Percentiles rank a stretch among this genome's conserved stretches.
These are phyloP conservation scores for Synanthedon myopaeformis DNA, from an alignment of 2,888 invertebrate genomes.

Conservation along the genomic window DNA sequence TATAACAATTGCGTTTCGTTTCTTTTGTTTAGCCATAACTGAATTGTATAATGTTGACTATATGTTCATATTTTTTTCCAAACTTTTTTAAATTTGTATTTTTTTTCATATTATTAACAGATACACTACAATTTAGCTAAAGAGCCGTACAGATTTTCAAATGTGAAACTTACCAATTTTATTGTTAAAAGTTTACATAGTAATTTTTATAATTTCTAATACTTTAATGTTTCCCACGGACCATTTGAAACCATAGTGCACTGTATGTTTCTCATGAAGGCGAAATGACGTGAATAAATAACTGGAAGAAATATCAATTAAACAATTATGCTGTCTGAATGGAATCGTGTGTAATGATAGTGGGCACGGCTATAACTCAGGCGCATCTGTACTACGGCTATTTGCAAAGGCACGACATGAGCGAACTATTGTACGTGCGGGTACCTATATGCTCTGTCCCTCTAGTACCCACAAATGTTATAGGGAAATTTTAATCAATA, in stretches of 20 bases:
- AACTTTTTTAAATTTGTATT: too few species aligned
- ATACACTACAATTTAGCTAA: too few species aligned
- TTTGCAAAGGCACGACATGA: constrained; percentile 65
- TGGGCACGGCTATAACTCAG: constrained; percentile 67
- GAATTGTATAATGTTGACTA: constrained; percentile 16
- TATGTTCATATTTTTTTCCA: background rate
- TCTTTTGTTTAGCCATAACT: constrained; percentile 35
- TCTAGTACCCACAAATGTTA: too few species aligned
- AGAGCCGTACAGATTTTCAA: too few species aligned
- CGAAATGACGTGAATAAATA: constrained; percentile 69
- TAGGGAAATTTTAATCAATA: too few species aligned
- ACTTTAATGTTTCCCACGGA: background rate
- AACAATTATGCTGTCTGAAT: constrained; percentile 73
- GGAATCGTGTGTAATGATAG: constrained; percentile 72
- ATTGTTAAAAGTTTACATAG: background rate
- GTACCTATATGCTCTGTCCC: too few species aligned
- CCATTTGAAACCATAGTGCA: constrained; percentile 39
- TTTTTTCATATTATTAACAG: too few species aligned
- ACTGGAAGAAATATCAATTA: constrained; percentile 72
- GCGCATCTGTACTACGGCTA: constrained; percentile 68
- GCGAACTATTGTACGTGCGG: constrained; percentile 9
- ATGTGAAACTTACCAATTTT: too few species aligned
- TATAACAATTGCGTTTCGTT: constrained; percentile 49
- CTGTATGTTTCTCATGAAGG: constrained; percentile 53
- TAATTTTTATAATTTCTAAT: too few species aligned